Conservation (phyloP, 2,113 vertebrate genomes). For the Sander vitreus region DNA sequence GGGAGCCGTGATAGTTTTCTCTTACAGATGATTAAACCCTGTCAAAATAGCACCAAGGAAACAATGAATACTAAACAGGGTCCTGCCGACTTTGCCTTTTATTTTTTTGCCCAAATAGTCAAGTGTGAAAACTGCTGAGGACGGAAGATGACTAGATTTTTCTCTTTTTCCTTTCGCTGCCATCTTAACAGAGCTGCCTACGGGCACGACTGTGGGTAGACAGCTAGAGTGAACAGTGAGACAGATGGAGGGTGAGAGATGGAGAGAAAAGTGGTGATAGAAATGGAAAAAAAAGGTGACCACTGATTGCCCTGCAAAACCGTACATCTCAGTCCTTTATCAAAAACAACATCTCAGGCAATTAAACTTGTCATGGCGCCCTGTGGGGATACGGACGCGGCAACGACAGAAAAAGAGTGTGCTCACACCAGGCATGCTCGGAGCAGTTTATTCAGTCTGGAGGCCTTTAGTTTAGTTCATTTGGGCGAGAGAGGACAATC, state of each 20-base stretch:
- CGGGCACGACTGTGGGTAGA: slow-evolving; percentile 3
- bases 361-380: slow-evolving; percentile 49
- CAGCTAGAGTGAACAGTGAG: slow-evolving; percentile 23
- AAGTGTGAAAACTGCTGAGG: slow-evolving; percentile 67
- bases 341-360: slow-evolving; percentile 68
- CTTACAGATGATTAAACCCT: slow-evolving; percentile 72
- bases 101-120: slow-evolving; percentile 40
- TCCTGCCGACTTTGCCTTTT: slow-evolving; percentile 27
- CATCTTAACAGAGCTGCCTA: slow-evolving; percentile 21
- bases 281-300: slow-evolving; percentile 48
- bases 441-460: slow-evolving; percentile 16
- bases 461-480: slow-evolving; percentile 15
- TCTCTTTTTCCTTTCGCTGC: slow-evolving; percentile 1
- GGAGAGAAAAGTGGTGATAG: slow-evolving; percentile 4
- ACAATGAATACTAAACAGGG: slow-evolving; percentile 70
- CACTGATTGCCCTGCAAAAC: slow-evolving; percentile 40
- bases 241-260: slow-evolving; percentile 15
- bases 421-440: neutral
- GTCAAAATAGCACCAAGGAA: slow-evolving; percentile 64
- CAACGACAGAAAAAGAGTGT: slow-evolving; percentile 55
- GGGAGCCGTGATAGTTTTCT: slow-evolving; percentile 58
- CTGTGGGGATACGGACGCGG: slow-evolving; percentile 25
- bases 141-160: slow-evolving; percentile 27
- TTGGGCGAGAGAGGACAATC: slow-evolving; percentile 9
- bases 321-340: slow-evolving; percentile 42